Conservation (phyloP, 2,113 vertebrate genomes). For the Tretioscincus oriximinensis region DNA sequence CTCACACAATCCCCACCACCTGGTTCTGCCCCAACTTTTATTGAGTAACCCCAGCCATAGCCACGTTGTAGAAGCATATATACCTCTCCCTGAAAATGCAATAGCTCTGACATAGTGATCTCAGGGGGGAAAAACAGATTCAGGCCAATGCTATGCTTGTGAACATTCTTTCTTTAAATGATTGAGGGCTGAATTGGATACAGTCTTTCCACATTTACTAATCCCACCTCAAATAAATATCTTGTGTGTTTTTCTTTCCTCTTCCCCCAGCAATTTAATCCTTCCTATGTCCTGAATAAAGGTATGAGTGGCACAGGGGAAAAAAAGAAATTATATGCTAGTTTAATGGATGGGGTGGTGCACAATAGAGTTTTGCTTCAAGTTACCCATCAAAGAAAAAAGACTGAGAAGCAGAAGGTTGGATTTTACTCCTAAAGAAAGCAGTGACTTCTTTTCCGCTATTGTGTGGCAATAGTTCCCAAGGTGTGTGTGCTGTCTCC, state of each 20-base stretch:
- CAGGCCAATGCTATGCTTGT: conserved; percentile 38
- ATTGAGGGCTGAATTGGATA: conserved; percentile 57
- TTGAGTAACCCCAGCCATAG: not conserved
- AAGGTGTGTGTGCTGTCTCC: too few relatives aligned
- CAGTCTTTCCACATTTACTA: conserved; percentile 53
- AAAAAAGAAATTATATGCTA: not conserved
- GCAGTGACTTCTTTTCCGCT: too few relatives aligned
- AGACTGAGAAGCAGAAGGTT: too few relatives aligned
- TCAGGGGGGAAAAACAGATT: conserved; percentile 21
- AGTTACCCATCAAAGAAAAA: too few relatives aligned
- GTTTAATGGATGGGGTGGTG: not conserved
- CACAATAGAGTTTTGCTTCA: not conserved
- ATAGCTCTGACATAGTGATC: conserved; percentile 51
- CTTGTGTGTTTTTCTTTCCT: conserved; percentile 29
- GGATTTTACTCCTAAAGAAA: too few relatives aligned
- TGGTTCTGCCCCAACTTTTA: too few relatives aligned
- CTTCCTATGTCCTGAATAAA: conserved; percentile 48
- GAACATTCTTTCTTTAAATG: conserved; percentile 65
- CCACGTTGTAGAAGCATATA: conserved; percentile 29
- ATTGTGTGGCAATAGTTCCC: too few relatives aligned
- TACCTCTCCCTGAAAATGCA: conserved; percentile 16
- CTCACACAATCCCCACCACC: too few relatives aligned
- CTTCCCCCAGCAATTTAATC: conserved; percentile 51
- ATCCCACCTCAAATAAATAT: conserved; percentile 65
- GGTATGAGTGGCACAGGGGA: not conserved